Conservation (phyloP, 2,888 invertebrate genomes). For the Andrena camellia region DNA sequence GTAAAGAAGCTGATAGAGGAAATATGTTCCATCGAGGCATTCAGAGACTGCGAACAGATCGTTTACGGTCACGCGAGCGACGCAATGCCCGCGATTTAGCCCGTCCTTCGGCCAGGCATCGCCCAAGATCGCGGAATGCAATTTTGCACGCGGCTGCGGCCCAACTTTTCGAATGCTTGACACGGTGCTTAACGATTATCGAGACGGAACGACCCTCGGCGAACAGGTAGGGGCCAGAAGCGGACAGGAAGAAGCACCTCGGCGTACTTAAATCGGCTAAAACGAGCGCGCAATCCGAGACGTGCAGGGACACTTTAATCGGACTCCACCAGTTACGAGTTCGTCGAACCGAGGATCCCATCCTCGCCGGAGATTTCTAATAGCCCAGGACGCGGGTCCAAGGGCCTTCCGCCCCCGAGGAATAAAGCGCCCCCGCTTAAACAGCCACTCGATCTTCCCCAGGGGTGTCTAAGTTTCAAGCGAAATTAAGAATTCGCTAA, state of each 20-base stretch:
- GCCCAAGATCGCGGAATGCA: constrained; percentile 58
- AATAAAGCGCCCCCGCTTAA: constrained; percentile 42
- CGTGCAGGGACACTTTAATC: constrained; percentile 55
- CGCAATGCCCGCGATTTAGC: background rate
- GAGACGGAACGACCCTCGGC: constrained; percentile 19
- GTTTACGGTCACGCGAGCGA: constrained; percentile 10
- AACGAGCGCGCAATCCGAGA: constrained; percentile 40
- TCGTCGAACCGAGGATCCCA: constrained; percentile 25
- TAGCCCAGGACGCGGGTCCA: constrained; percentile 18
- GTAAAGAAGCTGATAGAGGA: background rate
- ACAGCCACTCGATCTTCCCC: constrained; percentile 23
- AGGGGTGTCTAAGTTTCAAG: background rate
- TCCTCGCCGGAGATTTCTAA: constrained; percentile 34
- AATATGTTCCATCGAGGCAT: background rate
- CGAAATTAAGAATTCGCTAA: constrained; percentile 44
- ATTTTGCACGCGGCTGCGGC: constrained; percentile 7
- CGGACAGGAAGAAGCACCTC: constrained; percentile 11
- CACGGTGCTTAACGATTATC: constrained; percentile 60
- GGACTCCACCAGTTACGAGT: constrained; percentile 45
- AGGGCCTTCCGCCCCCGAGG: constrained; percentile 2
- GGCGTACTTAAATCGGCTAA: constrained; percentile 30
- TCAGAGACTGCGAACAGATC: constrained; percentile 4
- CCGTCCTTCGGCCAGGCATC: constrained; percentile 44
- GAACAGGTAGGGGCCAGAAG: background rate
- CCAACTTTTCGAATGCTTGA: constrained; percentile 53